These are phyloP conservation scores for Subanguina moxae DNA, from an alignment of 1,140 invertebrate genomes.

Conservation along the genomic window DNA sequence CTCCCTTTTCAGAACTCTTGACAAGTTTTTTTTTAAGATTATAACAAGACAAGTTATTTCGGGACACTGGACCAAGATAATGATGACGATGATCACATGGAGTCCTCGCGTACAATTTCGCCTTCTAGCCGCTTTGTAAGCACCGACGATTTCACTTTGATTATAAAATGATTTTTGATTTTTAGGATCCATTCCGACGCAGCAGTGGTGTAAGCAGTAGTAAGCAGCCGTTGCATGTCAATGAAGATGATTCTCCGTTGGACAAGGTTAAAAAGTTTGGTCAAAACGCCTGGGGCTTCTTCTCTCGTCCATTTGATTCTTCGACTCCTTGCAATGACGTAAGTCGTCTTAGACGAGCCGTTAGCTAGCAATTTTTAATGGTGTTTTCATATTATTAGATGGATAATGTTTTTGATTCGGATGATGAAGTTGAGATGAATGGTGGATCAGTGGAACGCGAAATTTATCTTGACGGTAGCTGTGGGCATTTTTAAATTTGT, in stretches of 20 bases:
- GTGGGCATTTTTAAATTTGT: too few relatives aligned
- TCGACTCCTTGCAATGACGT: constrained; percentile 26
- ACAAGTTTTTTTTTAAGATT: not conserved
- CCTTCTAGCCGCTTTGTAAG: constrained; percentile 15
- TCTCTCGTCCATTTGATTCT: constrained; percentile 19
- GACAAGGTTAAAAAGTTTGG: constrained; percentile 29
- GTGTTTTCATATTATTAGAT: too few relatives aligned
- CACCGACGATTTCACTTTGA: too few relatives aligned
- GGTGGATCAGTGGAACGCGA: too few relatives aligned
- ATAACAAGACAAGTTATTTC: not conserved
- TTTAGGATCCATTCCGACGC: not conserved
- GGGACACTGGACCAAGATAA: constrained; percentile 22
- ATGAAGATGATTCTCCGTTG: constrained; percentile 14
- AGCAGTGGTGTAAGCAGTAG: not conserved
- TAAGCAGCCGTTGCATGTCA: too few relatives aligned
- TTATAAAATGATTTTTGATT: too few relatives aligned
- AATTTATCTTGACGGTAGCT: too few relatives aligned
- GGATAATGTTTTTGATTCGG: too few relatives aligned
- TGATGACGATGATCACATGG: constrained; percentile 38
- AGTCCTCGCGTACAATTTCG: constrained; percentile 37
- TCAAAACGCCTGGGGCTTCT: constrained; percentile 16
- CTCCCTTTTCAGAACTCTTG: not conserved
- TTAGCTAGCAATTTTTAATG: too few relatives aligned
- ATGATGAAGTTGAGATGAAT: too few relatives aligned
- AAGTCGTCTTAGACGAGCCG: too few relatives aligned